phyloP scores from a whole-genome alignment of 1,140 invertebrate genomes.

The Pogonomyrmex barbatus region DNA sequence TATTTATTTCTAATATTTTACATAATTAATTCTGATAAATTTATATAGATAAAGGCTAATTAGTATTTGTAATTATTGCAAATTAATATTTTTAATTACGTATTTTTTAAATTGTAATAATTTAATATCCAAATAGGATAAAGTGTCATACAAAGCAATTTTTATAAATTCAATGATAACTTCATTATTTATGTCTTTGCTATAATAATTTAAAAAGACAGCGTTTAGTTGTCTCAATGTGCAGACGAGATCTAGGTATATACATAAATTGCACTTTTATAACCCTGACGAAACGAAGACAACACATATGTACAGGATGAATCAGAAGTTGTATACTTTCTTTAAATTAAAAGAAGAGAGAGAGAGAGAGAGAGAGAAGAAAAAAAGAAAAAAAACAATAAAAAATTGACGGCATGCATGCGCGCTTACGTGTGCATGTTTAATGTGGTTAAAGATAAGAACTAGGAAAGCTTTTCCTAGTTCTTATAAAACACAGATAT shows the following conservation, averaged over 20 bases:
- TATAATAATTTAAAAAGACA: not conserved
- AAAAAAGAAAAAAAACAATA: too few species aligned
- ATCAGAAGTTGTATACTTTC: not conserved
- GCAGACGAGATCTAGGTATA: not conserved
- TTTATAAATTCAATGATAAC: not conserved
- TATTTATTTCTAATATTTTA: constrained; percentile 4
- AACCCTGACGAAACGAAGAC: not conserved
- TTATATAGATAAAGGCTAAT: not conserved
- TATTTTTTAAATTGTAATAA: not conserved
- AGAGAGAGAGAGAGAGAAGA: not conserved
- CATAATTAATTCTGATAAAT: not conserved
- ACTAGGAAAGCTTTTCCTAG: not conserved
- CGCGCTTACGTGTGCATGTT: not conserved
- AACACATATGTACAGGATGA: not conserved
- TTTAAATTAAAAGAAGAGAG: not conserved
- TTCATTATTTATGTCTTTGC: constrained; percentile 9
- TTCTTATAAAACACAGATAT: not conserved
- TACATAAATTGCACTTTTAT: constrained; percentile 21
- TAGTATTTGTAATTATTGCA: not conserved
- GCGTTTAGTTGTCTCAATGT: not conserved
- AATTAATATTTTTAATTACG: not conserved
- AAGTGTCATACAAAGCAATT: not conserved
- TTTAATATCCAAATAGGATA: not conserved
- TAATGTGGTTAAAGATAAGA: not conserved
- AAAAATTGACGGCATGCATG: not conserved